phyloP scores from a whole-genome alignment of 2,113 vertebrate genomes.

The Xiphophorus hellerii region DNA sequence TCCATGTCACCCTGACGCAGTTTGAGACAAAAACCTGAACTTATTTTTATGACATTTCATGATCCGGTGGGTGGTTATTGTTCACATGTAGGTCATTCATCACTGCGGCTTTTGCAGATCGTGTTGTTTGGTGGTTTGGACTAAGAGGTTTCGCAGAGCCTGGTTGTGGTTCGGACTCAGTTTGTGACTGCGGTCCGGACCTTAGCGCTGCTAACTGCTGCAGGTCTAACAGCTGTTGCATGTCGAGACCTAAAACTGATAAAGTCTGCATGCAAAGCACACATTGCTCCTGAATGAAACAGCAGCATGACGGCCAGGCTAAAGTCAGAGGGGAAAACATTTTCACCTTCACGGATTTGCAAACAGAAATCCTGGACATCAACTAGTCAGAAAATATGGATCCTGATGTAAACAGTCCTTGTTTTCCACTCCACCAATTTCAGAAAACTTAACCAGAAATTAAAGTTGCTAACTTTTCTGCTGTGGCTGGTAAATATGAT shows the following conservation, averaged over 20 bases:
- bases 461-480: too few species aligned
- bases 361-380: too few species aligned
- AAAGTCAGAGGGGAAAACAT: too few species aligned
- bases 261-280: conserved; percentile 52
- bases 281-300: neutral
- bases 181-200: neutral
- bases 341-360: too few species aligned
- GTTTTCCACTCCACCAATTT: too few species aligned
- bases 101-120: neutral
- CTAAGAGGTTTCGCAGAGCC: neutral
- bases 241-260: conserved; percentile 25
- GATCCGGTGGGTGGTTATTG: neutral
- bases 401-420: too few species aligned
- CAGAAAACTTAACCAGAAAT: too few species aligned
- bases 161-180: neutral
- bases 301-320: neutral
- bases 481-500: too few species aligned
- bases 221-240: conserved; percentile 32
- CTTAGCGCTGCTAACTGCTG: neutral
- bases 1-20: too few species aligned
- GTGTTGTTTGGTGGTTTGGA: too few species aligned
- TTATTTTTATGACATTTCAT: too few species aligned
- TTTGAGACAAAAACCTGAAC: neutral
- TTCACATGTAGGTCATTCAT: neutral
- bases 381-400: too few species aligned